Conservation (phyloP, 2,888 invertebrate species). For the Limnephilus marmoratus region DNA sequence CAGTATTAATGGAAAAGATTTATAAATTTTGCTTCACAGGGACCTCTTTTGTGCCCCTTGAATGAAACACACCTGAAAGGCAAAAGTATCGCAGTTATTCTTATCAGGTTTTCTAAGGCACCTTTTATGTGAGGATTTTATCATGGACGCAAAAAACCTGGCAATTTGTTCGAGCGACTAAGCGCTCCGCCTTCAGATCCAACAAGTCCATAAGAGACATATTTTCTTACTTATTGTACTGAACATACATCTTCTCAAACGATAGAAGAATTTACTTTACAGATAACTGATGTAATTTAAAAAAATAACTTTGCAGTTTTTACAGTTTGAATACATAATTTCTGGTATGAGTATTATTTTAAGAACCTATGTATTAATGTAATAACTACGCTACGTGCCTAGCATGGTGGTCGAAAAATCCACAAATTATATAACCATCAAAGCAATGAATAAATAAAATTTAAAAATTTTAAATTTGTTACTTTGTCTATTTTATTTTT, state of each 20-base stretch:
- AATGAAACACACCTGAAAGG: slow-evolving; percentile 34
- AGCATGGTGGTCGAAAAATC: too few relatives aligned
- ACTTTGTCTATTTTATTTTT: too few relatives aligned
- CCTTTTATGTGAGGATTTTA: not conserved
- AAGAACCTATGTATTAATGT: too few relatives aligned
- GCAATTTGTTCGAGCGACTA: not conserved
- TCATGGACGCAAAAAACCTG: not conserved
- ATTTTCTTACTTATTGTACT: not conserved
- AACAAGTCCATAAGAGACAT: not conserved
- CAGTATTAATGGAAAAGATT: slow-evolving; percentile 38
- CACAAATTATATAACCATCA: too few relatives aligned
- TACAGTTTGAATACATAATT: not conserved
- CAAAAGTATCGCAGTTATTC: slow-evolving; percentile 30
- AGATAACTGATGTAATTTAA: not conserved
- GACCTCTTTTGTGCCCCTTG: slow-evolving; percentile 18
- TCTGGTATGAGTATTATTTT: too few relatives aligned
- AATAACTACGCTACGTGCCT: too few relatives aligned
- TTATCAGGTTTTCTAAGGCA: slow-evolving; percentile 6
- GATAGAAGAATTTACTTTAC: not conserved
- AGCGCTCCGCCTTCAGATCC: not conserved
- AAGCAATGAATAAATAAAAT: too few relatives aligned
- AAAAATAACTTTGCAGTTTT: not conserved
- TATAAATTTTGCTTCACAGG: slow-evolving; percentile 29
- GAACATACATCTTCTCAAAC: not conserved
- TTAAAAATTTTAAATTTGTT: too few relatives aligned